phyloP scores from a whole-genome alignment of 2,113 vertebrate genomes.

The Pseudopipra pipra region DNA sequence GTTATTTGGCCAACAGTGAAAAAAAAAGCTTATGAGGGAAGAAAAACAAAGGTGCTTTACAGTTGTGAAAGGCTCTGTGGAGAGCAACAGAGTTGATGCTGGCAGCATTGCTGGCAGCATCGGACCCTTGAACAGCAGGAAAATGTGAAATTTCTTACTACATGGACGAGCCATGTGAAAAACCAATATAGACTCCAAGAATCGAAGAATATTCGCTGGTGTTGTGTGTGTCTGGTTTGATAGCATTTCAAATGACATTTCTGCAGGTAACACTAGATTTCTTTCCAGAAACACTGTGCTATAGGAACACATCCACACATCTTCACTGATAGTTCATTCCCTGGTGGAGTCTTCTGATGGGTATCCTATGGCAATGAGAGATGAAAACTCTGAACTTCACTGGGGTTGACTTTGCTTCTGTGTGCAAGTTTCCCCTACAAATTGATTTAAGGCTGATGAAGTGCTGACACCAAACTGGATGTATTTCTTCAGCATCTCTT shows the following conservation, averaged over 20 bases:
- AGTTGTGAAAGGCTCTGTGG: not conserved
- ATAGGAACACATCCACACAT: not conserved
- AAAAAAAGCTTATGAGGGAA: not conserved
- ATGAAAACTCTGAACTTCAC: not conserved
- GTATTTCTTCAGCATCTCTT: not conserved
- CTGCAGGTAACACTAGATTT: not conserved
- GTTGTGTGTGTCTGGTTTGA: not conserved
- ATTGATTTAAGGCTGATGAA: not conserved
- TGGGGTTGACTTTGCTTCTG: not conserved
- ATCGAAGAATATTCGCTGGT: accelerated
- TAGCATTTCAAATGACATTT: not conserved
- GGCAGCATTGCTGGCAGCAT: not conserved
- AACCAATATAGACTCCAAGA: not conserved
- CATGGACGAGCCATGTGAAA: not conserved
- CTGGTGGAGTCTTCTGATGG: not conserved
- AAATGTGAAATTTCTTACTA: slow-evolving; percentile 9
- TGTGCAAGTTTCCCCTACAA: not conserved
- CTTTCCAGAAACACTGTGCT: not conserved
- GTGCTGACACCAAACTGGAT: not conserved
- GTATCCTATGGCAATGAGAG: not conserved
- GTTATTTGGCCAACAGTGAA: slow-evolving; percentile 41
- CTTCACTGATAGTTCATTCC: not conserved
- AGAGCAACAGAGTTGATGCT: slow-evolving; percentile 6
- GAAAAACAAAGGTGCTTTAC: slow-evolving; percentile 4
- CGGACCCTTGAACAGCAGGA: not conserved